Base-by-base conservation (phyloP, 2,113 vertebrate species). In the Thamnaconus septentrionalis region DNA sequence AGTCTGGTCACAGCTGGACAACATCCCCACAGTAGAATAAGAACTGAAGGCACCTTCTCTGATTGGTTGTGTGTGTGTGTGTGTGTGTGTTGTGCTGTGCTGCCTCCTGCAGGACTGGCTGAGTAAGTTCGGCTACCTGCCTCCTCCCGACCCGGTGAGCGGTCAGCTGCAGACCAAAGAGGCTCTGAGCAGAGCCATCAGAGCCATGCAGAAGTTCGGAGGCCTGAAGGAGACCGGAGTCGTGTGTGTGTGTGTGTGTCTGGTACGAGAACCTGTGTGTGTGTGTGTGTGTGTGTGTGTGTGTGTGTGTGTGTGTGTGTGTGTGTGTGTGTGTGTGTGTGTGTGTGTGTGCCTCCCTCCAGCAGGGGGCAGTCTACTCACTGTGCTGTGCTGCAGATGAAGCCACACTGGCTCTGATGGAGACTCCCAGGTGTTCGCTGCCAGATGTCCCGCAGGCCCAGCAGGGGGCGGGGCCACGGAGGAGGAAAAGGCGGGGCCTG, bases 41-140 rank as follows among this genome's bases (percentile, higher is more conserved):
- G 18, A 31, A 31, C 1, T 31, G 18, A 31, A 31, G 18, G 18
- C 18, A 31, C 18, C 18, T 31, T 31, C 18, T 31, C 18, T 31
- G 18, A 31, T 31, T 31, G 18, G 18, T 31, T 12, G 49, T 51
- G 50, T 18, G 50, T 52, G 50, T 6, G 50, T 52, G 50, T 18
- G 50, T 52, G 47, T 10, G 47, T 52, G 50, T 31, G 18, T 31
- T 31, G 18, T 31, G 18, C 18, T 31, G 18, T 31, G 18, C 18
- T 31, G 18, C 18, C 18, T 52, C 50, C n/a, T 12, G 11, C 87
- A 99, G 97, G 96, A 98, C 75, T 99, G 97, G 97, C 90, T 99
- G 87, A 97, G 86, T 45, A 95, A 89, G 79, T 99, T 98, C 41
- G 97, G 97, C 31, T 99, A 99, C 79, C 93, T 99, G 83, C 96